These are phyloP conservation scores for Acleris holmiana DNA, from an alignment of 2,888 invertebrate genomes.

Conservation along the genomic window DNA sequence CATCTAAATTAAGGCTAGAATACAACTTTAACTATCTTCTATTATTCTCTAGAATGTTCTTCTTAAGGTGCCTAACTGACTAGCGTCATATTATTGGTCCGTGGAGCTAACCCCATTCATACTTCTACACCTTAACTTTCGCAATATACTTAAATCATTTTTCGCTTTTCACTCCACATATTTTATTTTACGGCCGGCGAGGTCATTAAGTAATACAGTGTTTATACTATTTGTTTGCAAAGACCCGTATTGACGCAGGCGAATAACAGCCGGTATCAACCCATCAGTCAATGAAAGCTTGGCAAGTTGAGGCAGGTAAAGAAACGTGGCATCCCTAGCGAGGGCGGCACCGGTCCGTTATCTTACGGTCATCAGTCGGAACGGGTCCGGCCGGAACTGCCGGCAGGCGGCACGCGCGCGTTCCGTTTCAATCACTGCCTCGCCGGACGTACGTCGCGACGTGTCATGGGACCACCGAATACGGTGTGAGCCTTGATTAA, in stretches of 20 bases:
- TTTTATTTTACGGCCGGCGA: too few species aligned
- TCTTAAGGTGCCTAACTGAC: too few species aligned
- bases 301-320: constrained; percentile 17
- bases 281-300: constrained; percentile 26
- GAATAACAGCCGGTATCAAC: constrained; percentile 6
- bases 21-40: neutral
- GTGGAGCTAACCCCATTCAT: too few species aligned
- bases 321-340: constrained; percentile 23
- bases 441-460: constrained; percentile 27
- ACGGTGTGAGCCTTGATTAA: constrained; percentile 4
- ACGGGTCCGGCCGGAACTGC: constrained; percentile 29
- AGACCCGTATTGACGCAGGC: neutral
- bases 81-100: too few species aligned
- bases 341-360: constrained; percentile 35
- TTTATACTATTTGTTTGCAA: neutral
- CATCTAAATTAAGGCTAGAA: neutral
- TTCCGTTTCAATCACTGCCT: constrained; percentile 33
- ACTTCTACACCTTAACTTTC: too few species aligned
- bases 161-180: too few species aligned
- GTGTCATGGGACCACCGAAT: constrained; percentile 12
- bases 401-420: constrained; percentile 28
- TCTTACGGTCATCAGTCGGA: constrained; percentile 37
- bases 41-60: too few species aligned
- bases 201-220: too few species aligned
- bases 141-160: too few species aligned